Evolutionary conservation across 2,888 invertebrate species (phyloP).

Genomic region (Pachymerium ferrugineum): DNA sequence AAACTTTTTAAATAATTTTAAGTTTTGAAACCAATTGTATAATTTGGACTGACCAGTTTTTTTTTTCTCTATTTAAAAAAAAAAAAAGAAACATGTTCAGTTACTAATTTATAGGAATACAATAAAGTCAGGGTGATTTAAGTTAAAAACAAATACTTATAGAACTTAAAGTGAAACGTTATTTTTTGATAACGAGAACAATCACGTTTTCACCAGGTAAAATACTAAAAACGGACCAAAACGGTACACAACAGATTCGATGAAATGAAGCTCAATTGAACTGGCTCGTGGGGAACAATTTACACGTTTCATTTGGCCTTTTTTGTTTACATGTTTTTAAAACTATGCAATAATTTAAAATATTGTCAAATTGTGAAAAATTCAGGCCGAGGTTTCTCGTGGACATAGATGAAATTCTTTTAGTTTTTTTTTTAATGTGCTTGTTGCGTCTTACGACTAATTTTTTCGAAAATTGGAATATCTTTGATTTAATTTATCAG

Average conservation of each 20-base stretch:
- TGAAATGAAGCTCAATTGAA: conserved; percentile 19
- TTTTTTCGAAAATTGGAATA: background rate
- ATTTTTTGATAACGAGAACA: conserved; percentile 20
- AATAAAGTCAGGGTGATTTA: background rate
- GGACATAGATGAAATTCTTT: background rate
- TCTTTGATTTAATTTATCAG: background rate
- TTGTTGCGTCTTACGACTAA: background rate
- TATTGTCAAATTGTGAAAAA: background rate
- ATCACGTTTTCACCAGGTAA: background rate
- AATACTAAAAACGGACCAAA: background rate
- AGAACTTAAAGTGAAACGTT: too few relatives aligned
- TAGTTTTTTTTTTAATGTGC: background rate
- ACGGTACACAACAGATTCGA: background rate
- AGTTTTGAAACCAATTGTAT: background rate
- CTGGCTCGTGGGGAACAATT: conserved; percentile 20
- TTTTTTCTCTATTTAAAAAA: too few relatives aligned
- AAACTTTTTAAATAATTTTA: background rate
- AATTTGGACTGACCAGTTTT: conserved; percentile 20
- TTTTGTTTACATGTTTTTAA: background rate
- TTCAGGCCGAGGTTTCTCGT: conserved; percentile 10
- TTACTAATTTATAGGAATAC: background rate
- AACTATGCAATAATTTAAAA: conserved; percentile 27
- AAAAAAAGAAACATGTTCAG: too few relatives aligned
- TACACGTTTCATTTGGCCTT: background rate
- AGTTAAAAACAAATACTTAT: too few relatives aligned